Conservation (phyloP, 2,797 vertebrate genomes). For the Clangula hyemalis region DNA sequence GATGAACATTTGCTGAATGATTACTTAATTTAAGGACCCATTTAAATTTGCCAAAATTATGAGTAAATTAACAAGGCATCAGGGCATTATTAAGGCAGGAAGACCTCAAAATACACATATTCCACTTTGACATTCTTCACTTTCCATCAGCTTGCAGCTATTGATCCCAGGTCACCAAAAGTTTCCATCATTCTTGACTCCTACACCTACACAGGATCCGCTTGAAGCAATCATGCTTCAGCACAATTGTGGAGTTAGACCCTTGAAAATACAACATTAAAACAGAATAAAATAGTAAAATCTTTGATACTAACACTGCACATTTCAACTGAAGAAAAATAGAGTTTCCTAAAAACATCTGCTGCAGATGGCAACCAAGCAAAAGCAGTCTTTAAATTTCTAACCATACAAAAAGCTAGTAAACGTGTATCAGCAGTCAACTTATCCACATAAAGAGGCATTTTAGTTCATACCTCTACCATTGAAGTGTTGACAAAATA, state of each 20-base stretch:
- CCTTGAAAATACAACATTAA: not conserved
- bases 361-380: not conserved
- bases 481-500: not conserved
- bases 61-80: not conserved
- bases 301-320: not conserved
- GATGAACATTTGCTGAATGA: not conserved
- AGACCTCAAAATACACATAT: slow-evolving; percentile 2
- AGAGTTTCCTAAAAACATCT: not conserved
- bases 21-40: not conserved
- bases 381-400: not conserved
- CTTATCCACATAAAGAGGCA: not conserved
- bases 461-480: not conserved
- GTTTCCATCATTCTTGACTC: slow-evolving; percentile 3
- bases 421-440: not conserved
- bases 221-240: not conserved
- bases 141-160: not conserved
- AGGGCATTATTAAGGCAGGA: not conserved
- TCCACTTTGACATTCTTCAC: not conserved
- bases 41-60: not conserved
- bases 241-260: not conserved
- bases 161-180: slow-evolving; percentile 14
- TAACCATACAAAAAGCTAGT: not conserved
- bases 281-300: not conserved
- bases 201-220: not conserved
- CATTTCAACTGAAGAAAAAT: not conserved